Conservation (phyloP, 2,888 invertebrate species). For the Drosophila formosana region DNA sequence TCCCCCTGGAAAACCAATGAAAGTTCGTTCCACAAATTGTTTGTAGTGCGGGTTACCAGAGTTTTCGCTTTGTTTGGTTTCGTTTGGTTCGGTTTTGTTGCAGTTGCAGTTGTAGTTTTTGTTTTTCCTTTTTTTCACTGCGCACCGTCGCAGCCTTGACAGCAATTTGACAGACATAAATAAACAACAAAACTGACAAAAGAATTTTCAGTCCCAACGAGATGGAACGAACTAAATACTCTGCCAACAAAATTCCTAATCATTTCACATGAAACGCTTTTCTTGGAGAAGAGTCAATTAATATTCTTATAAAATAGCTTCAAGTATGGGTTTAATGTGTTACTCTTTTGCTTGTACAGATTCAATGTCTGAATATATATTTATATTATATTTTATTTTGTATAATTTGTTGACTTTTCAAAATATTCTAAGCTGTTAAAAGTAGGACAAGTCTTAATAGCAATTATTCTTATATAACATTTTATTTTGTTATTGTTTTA, state of each 20-base stretch:
- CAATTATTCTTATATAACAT: too few species aligned
- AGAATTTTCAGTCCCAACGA: slow-evolving; percentile 11
- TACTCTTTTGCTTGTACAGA: too few species aligned
- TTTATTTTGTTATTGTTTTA: background rate
- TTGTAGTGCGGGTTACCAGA: slow-evolving; percentile 27
- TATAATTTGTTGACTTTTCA: too few species aligned
- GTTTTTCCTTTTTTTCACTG: slow-evolving; percentile 20
- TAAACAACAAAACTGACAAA: slow-evolving; percentile 41
- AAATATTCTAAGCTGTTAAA: too few species aligned
- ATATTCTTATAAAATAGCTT: too few species aligned
- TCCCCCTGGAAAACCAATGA: slow-evolving; percentile 48
- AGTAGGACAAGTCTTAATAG: too few species aligned
- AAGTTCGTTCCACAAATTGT: slow-evolving; percentile 56
- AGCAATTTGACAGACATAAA: slow-evolving; percentile 76
- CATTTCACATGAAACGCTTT: slow-evolving; percentile 9
- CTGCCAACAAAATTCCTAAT: slow-evolving; percentile 3
- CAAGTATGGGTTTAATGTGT: too few species aligned
- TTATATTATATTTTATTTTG: too few species aligned
- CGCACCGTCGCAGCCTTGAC: slow-evolving; percentile 61
- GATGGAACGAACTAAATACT: slow-evolving; percentile 19
- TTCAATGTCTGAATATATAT: too few species aligned
- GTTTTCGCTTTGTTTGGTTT: slow-evolving; percentile 29
- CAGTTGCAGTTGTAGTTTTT: slow-evolving; percentile 8
- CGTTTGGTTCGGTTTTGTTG: slow-evolving; percentile 21
- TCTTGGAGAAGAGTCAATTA: background rate